Evolutionary conservation across 2,888 invertebrate genomes (phyloP), one percentile per base, ranked within the genome.

Genomic region (Thalpophila matura): DNA sequence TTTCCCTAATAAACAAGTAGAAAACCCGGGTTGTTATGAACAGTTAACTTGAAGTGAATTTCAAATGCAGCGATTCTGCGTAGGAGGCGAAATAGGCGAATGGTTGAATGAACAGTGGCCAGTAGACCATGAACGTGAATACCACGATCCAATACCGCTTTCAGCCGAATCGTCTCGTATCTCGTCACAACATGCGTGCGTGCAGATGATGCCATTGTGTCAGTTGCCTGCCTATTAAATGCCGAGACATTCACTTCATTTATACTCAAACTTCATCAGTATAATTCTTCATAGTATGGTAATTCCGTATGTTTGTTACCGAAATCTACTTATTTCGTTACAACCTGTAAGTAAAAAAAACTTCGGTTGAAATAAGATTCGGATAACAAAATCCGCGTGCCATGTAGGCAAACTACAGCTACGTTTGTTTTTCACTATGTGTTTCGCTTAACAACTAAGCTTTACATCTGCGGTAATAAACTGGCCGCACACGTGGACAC

Each of bases 81-180:
- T 60, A 47, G 77, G 78, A 80, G 73, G 64, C 71, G 74, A 74
- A 75, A 76, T 74, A 70, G 64, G 51, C 54, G 78, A 78, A 77
- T 78, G 78, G 76, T 77, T 81, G 80, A 81, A 81, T 82, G 81
- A 81, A 80, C 81, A 76, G 77, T 77, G 80, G 78, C 77, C 83
- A 79, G 69, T 80, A 82, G 79, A 79, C 79, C 84, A 77, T 85
- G 83, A 86, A 82, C 81, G 80, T 77, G 83, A 77, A 79, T 79
- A 81, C 77, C 74, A 77, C 72, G 78, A 79, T 73, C 82, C 65
- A 65, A 80, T 85, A 56, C 82, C 79, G 85, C 81, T 82, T 77
- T 45, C 62, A 68, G 56, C 35, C 75, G 65, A 72, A 43, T 60
- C 45, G 46, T 57, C 70, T 66, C 73, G 56, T 67, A 78, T 69